Evolutionary conservation across 2,113 vertebrate species (phyloP), one percentile per base, ranked within the genome.

Genomic region (Malurus alboscapulatus): DNA sequence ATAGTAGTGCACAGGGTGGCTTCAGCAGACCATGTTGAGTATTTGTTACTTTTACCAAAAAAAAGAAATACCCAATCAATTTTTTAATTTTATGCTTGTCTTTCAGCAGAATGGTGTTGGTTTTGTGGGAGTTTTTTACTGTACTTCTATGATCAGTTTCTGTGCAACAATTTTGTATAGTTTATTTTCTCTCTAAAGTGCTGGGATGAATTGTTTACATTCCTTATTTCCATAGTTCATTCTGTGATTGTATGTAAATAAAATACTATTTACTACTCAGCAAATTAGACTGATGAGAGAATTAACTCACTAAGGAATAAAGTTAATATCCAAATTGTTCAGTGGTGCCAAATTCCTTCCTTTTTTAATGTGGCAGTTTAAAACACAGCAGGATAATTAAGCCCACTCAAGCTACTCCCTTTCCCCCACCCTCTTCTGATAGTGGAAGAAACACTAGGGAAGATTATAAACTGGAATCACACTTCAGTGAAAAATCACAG

Each of bases 1-100:
- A 16, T 24, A 11, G 19, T 34, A 83, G 30, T 74, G 17, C 14
- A 42, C 2, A 0, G 14, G 1, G 6, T 76, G 10, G 9, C 44
- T 78, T 51, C 47, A 87, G 34, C 17, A 73, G 27, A 40, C 14
- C 3, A 4, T 38, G 24, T 58, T 1, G 2, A 14, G 7, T 44
- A n/a, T 67, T 53, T 47, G 18, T 50, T 47, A 7, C n/a, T 86
- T 74, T 55, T 78, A n/a, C 18, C 3, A 42, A 79, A 71, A 55
- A 47, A 10, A 58, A 32, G 7, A 19, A 66, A 17, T 47, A 62
- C 2, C 7, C 3, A 53, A 0, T 77, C 0, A 0, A 12, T 29
- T 54, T 73, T 45, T 69, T 4, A 45, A 53, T 67, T 61, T 44
- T 3, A 34, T 18, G 17, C 78, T 73, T 48, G 4, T 66, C 10